Base-by-base conservation (phyloP, 2,888 invertebrate species). In the Mythimna albipuncta region DNA sequence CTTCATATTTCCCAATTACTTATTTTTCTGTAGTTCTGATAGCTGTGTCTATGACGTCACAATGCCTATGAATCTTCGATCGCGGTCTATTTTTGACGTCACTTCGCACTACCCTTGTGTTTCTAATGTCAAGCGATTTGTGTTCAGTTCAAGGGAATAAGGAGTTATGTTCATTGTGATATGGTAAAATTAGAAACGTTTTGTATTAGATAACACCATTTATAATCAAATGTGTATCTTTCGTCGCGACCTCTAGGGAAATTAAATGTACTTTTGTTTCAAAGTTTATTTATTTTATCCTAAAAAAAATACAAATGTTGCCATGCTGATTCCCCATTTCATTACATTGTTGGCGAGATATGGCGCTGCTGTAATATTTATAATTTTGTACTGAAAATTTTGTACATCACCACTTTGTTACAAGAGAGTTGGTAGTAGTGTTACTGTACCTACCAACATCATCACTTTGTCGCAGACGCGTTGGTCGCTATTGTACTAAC, bases 51-150 rank as follows among this genome's bases (percentile, higher is more conserved):
- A 11, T 76, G 64, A 76, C 77, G 65, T 65, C 65, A 69, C 11
- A 26, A 13, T 64, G 10, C 55, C 47, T 58, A 7, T 38, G 19
- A 11, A 11, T 72, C 21, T 59, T 55, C 38, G 26, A 65, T 26
- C 19, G 35, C 16, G 26, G 21, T 32, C 35, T 35, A 63, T 16
- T 57, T 35, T 21, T 55, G 82, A 69, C 64, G 82, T 76, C 69
- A 64, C 19, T 1, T 41, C n/a, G 26, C 41, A 16, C 9, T 26
- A 19, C 55, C 21, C 61, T 41, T 38, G 54, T n/a, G 26, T 52
- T 52, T 62, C 11, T 52, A 50, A 82, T 58, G 44, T 52, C 77
- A 55, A 44, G 63, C 38, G 44, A 67, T 44, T 76, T 41, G 16
- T 26, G 35, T 61, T 79, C 13, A 38, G 26, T 69, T 54, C 21